Evolutionary conservation across 2,797 vertebrate species (phyloP).

Genomic region (Chloroceryle amazona): DNA sequence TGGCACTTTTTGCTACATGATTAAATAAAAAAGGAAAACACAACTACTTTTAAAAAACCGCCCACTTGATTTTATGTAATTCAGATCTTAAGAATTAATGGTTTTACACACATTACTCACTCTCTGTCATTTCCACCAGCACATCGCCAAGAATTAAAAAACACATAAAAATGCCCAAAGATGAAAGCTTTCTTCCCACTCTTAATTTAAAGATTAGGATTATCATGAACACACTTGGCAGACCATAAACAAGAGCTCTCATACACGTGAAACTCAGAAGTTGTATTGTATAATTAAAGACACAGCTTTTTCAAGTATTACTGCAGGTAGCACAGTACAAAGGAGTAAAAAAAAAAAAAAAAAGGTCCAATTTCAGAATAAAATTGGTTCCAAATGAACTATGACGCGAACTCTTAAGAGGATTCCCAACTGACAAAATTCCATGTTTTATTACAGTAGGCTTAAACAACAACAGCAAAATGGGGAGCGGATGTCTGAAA

Average conservation of each 20-base stretch:
- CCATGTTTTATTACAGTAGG: not conserved
- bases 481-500: not conserved
- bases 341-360: not conserved
- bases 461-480: not conserved
- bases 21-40: not conserved
- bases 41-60: not conserved
- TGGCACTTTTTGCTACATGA: not conserved
- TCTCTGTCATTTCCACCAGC: not conserved
- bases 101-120: not conserved
- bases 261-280: not conserved
- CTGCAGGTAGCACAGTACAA: not conserved
- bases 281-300: not conserved
- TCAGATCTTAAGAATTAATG: not conserved
- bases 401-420: not conserved
- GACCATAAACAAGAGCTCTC: not conserved
- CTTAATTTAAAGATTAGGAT: not conserved
- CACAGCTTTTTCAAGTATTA: not conserved
- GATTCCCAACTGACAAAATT: not conserved
- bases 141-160: not conserved
- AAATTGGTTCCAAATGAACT: constrained; percentile 11
- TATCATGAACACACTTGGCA: not conserved
- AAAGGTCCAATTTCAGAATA: not conserved
- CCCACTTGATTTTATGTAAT: not conserved
- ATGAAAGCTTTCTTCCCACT: not conserved
- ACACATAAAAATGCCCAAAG: not conserved